These are phyloP conservation scores for Drosophila prosaltans DNA, from an alignment of 1,140 invertebrate genomes.

Conservation along the genomic window DNA sequence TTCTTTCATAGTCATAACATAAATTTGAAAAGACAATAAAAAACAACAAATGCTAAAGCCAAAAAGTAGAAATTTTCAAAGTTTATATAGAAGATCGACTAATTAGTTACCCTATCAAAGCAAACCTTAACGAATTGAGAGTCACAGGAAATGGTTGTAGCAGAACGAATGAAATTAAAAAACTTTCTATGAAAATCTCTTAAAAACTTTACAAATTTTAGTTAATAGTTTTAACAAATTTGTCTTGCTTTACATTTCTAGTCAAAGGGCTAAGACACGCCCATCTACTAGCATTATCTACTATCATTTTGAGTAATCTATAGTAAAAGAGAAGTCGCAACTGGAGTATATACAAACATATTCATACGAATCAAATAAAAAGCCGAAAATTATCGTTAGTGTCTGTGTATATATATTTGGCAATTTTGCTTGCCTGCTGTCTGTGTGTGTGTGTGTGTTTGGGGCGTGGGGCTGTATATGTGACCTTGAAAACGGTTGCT, in stretches of 20 bases:
- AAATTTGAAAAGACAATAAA: constrained; percentile 24
- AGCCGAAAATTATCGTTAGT: constrained; percentile 59
- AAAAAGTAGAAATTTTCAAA: background rate
- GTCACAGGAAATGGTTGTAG: too few relatives aligned
- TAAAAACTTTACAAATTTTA: too few relatives aligned
- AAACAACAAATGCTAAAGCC: background rate
- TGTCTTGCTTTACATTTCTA: background rate
- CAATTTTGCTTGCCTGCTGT: constrained; percentile 14
- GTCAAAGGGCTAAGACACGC: background rate
- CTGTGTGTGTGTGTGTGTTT: constrained; percentile 35
- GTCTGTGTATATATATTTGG: constrained; percentile 51
- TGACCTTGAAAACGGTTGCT: constrained; percentile 80
- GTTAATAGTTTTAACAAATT: too few relatives aligned
- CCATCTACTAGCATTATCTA: background rate
- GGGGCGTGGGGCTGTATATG: constrained; percentile 51
- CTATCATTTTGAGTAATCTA: constrained; percentile 3
- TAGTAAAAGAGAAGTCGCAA: background rate
- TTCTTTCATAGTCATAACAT: constrained; percentile 6
- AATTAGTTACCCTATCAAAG: background rate
- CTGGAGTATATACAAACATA: constrained; percentile 14
- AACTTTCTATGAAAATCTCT: too few relatives aligned
- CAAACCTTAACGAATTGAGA: too few relatives aligned
- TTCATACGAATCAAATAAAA: constrained; percentile 42
- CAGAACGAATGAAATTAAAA: too few relatives aligned
- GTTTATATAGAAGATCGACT: background rate